These are phyloP conservation scores for Conus ventricosus DNA, from an alignment of 1,140 invertebrate species.

Conservation along the genomic window DNA sequence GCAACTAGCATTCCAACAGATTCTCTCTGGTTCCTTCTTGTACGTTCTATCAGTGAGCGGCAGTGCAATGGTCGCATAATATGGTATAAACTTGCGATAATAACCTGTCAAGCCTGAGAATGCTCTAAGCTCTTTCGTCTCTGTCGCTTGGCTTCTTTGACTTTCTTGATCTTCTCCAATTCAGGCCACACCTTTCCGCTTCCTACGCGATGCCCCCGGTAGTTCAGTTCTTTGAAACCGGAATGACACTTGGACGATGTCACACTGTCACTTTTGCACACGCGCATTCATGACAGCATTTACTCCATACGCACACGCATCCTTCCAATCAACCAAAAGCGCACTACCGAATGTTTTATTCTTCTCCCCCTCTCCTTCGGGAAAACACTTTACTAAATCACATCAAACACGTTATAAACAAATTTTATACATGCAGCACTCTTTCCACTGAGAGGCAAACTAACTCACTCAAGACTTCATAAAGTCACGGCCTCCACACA, in stretches of 20 bases:
- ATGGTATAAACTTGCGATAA: constrained; percentile 51
- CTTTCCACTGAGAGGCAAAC: no score
- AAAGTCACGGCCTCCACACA: no score
- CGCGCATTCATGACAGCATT: no score
- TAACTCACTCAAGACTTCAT: no score
- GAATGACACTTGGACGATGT: constrained; percentile 46
- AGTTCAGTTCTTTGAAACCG: constrained; percentile 33
- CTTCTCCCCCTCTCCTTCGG: no score
- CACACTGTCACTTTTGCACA: no score
- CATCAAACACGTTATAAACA: no score
- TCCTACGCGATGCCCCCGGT: constrained; percentile 45
- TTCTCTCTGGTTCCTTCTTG: constrained; percentile 3
- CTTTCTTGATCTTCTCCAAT: constrained; percentile 66
- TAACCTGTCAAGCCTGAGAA: constrained; percentile 46
- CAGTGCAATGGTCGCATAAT: constrained; percentile 47
- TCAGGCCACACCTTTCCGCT: constrained; percentile 62
- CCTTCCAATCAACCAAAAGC: no score
- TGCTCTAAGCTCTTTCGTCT: constrained; percentile 64
- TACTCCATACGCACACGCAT: no score
- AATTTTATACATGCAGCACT: no score
- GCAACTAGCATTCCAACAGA: neutral
- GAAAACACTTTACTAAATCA: no score
- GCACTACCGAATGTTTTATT: no score
- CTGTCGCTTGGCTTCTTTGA: constrained; percentile 60
- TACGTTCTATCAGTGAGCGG: constrained; percentile 51